Evolutionary conservation across 1,140 invertebrate species (phyloP).

Genomic region (Drosophila baimaii): DNA sequence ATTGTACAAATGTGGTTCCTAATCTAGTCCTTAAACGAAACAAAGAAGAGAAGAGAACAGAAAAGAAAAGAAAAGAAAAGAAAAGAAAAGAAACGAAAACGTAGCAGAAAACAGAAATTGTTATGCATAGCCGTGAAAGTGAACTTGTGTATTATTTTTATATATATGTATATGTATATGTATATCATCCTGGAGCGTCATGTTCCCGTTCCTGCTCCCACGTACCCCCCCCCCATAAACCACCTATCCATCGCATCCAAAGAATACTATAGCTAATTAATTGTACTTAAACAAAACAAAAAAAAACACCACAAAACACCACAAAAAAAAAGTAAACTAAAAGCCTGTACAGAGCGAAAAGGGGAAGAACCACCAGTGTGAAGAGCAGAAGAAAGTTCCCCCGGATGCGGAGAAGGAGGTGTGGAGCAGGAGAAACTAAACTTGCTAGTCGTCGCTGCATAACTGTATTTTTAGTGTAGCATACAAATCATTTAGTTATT

Average conservation of each 20-base stretch:
- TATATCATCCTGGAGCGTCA: conserved; percentile 11
- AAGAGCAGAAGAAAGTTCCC: neutral
- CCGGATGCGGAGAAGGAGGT: neutral
- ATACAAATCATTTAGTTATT: conserved; percentile 58
- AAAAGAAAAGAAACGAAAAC: neutral
- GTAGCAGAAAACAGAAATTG: conserved; percentile 28
- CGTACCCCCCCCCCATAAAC: conserved; percentile 2
- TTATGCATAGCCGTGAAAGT: conserved; percentile 51
- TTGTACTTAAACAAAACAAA: conserved; percentile 61
- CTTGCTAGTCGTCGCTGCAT: conserved; percentile 71
- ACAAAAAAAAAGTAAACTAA: conserved; percentile 11
- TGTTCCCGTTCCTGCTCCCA: conserved; percentile 40
- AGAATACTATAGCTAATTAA: conserved; percentile 72
- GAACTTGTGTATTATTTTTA: conserved; percentile 65
- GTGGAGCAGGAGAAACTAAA: conserved; percentile 43
- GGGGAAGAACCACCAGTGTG: conserved; percentile 1
- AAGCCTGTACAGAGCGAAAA: conserved; percentile 45
- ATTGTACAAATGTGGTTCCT: conserved; percentile 84
- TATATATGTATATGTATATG: conserved; percentile 2
- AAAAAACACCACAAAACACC: conserved; percentile 8
- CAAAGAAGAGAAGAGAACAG: conserved; percentile 12
- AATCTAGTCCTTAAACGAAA: conserved; percentile 79
- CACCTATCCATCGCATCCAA: conserved; percentile 44
- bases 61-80: conserved; percentile 12
- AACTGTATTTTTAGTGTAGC: conserved; percentile 67